phyloP scores from a whole-genome alignment of 2,797 vertebrate genomes.

The Staurois parvus region DNA sequence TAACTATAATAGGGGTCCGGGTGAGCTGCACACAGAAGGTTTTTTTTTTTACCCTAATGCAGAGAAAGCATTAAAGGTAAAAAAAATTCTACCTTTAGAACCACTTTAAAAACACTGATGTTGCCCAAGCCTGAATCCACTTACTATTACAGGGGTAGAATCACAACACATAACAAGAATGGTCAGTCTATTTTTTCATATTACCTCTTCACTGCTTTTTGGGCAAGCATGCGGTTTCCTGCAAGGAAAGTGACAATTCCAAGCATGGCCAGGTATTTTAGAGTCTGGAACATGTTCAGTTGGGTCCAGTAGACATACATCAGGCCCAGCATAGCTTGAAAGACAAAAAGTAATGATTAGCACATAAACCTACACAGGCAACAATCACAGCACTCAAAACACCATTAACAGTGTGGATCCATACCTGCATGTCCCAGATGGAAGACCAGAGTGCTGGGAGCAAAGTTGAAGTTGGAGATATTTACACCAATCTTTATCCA shows the following conservation, averaged over 20 bases:
- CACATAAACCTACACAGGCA: background rate
- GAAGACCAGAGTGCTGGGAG: conserved; percentile 95
- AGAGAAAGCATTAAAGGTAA: too few relatives aligned
- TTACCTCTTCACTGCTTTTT: conserved; percentile 97
- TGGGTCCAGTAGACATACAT: conserved; percentile 99
- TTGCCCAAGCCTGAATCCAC: too few relatives aligned
- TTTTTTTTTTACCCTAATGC: too few relatives aligned
- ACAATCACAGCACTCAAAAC: background rate
- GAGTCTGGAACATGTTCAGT: conserved; percentile 98
- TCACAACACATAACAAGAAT: too few relatives aligned
- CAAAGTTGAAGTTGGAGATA: conserved; percentile 94
- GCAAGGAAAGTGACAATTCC: conserved; percentile 95
- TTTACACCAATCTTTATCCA: conserved; percentile 98
- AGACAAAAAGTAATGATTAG: background rate
- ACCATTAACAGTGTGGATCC: conserved; percentile 47
- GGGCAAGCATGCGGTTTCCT: conserved; percentile 97
- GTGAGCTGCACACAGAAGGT: too few relatives aligned
- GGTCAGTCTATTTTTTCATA: background rate
- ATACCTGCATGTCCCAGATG: conserved; percentile 95
- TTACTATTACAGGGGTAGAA: too few relatives aligned
- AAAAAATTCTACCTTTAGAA: too few relatives aligned
- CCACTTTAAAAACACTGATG: too few relatives aligned
- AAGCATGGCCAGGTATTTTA: conserved; percentile 95
- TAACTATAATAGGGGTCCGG: too few relatives aligned
- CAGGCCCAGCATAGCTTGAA: conserved; percentile 90